Evolutionary conservation across 2,888 invertebrate species (phyloP), one percentile per base, ranked within the genome.

Genomic region (Rhogogaster chlorosoma): DNA sequence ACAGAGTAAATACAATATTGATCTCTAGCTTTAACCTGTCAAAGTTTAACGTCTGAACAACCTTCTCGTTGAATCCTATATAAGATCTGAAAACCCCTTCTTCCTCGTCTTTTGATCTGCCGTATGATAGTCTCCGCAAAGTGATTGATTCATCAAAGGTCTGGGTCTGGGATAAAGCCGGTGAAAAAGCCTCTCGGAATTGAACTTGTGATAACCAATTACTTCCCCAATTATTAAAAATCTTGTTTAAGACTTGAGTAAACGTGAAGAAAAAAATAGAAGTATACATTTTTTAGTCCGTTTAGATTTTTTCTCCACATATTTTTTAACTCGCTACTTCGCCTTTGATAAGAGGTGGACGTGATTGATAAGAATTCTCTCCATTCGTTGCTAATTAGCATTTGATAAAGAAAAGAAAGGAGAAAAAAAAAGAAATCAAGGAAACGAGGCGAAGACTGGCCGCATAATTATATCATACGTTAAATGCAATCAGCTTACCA

Each of bases 1-100:
- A 26, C 26, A 32, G 67, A 32, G 18, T 73, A 73, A 42, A 73
- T 73, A 73, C 71, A 73, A 77, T 77, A 77, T 77, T 77, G 77
- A 77, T 77, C 77, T 53, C 49, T 29, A 4, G 32, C 29, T 32
- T 77, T 32, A 53, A 77, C 77, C n/a, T 77, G 53, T 77, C 77
- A 32, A 77, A 49, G 38, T 49, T 53, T 12, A 42, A 42, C 32
- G 29, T 49, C 77, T 77, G 45, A 22, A 29, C 49, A 77, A 42
- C 42, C 73, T 22, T 38, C 42, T 73, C 42, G 10, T n/a, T 73
- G 38, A 12, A 42, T 22, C 22, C 42, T 73, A 38, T 73, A 38
- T 12, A 73, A 73, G 9, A 73, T 38, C 22, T 22, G 12, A 18
- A 73, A 22, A 71, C n/a, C n/a, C 67, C 18, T 29, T 29, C 5